These are phyloP conservation scores for Drosophila siamana DNA, from an alignment of 2,888 invertebrate genomes.

Conservation along the genomic window DNA sequence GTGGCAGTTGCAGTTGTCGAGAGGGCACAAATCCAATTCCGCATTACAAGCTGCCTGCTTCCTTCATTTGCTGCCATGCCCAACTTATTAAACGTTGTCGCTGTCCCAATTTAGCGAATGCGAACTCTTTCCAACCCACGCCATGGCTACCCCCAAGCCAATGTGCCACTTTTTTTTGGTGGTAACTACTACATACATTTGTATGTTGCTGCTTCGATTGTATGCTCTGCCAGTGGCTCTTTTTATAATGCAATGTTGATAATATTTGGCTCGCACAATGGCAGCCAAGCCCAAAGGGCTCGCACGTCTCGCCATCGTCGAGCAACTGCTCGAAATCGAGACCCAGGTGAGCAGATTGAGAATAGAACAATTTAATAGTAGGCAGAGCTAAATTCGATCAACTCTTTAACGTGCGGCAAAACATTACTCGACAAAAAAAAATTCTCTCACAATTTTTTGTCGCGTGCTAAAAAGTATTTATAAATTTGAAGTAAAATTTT, in stretches of 20 bases:
- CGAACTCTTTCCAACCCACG: constrained; percentile 58
- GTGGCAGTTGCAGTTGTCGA: constrained; percentile 65
- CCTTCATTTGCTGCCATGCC: constrained; percentile 48
- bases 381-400: constrained; percentile 30
- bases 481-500: constrained; percentile 39
- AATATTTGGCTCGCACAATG: constrained; percentile 71
- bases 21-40: constrained; percentile 70
- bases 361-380: constrained; percentile 28
- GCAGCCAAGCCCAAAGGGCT: constrained; percentile 62
- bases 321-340: constrained; percentile 69
- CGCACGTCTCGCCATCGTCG: constrained; percentile 68
- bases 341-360: constrained; percentile 59
- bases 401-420: not conserved
- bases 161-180: constrained; percentile 46
- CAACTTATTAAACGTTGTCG: constrained; percentile 80
- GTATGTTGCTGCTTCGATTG: too few relatives aligned
- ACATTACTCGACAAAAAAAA: not conserved
- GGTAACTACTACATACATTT: not conserved
- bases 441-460: constrained; percentile 14
- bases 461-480: constrained; percentile 11
- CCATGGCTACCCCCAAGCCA: constrained; percentile 15
- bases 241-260: constrained; percentile 45
- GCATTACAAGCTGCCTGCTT: constrained; percentile 67
- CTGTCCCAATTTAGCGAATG: constrained; percentile 76
- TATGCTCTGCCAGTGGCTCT: constrained; percentile 3